Evolutionary conservation across 2,797 vertebrate species (phyloP), one percentile per base, ranked within the genome.

Genomic region (Sciurus vulgaris): DNA sequence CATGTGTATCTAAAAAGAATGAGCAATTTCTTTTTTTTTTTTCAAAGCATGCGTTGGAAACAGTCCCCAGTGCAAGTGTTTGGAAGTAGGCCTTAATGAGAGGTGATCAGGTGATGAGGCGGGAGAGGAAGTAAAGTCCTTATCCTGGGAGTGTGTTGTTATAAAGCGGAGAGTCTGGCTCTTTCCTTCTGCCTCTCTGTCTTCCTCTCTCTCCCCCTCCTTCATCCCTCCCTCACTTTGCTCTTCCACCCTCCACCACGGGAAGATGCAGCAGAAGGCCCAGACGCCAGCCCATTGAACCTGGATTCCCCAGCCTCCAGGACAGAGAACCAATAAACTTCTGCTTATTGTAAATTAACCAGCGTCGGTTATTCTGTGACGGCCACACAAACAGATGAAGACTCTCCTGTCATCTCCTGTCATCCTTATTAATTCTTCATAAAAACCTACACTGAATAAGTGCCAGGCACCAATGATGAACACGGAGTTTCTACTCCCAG

Each of bases 181-280:
- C 44, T 47, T 47, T 47, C 44, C 44, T 47, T 47, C 44, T 47
- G 44, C 9, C 44, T 47, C 15, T 47, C 11, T 56, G 33, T 79
- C 0, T 7, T 4, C 2, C 1, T 14, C 59, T 63, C 2, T 67
- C n/a, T 77, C 24, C 10, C 47, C n/a, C 24, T 3, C 33, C 8
- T 72, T 1, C 3, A 3, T 20, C 2, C 12, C 15, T 33, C 20
- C 7, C 2, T 28, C 41, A 47, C 9, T 3, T 22, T 56, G 20
- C 3, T 15, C 49, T 33, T 92, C 5, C 11, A 9, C 15, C 8
- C 7, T 61, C 79, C 30, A 7, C 18, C 9, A 28, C 11, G 14
- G 7, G 20, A 83, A 49, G n/a, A 51, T 35, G 38, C 18, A 61
- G 22, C n/a, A 63, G 74, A 65, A 72, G 33, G 18, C 8, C 2